Conservation (phyloP, 2,113 vertebrate genomes). For the Eidolon helvum region DNA sequence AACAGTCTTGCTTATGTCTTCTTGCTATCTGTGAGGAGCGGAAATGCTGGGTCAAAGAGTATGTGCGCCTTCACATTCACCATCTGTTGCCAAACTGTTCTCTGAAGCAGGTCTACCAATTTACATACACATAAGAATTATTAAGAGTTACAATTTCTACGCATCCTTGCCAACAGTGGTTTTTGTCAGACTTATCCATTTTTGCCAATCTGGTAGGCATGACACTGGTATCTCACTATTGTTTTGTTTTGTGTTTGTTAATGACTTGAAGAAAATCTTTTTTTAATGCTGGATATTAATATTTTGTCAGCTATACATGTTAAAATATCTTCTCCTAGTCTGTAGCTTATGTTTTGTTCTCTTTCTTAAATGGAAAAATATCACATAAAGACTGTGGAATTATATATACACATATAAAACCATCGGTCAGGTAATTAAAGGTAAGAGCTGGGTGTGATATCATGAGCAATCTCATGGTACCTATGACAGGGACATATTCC, state of each 20-base stretch:
- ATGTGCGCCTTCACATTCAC: neutral
- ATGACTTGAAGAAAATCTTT: neutral
- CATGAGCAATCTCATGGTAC: neutral
- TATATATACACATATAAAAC: neutral
- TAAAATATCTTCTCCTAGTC: neutral
- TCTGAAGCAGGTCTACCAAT: neutral
- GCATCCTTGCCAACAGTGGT: neutral
- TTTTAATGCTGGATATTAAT: neutral
- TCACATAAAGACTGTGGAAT: neutral
- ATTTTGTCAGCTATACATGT: neutral
- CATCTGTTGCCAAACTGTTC: neutral
- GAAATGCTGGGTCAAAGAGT: neutral
- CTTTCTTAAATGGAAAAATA: neutral
- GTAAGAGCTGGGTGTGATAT: neutral
- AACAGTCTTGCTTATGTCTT: neutral
- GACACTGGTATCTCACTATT: neutral
- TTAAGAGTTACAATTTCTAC: neutral
- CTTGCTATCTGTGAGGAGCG: neutral
- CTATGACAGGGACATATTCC: neutral
- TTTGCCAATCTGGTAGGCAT: neutral
- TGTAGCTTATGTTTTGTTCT: neutral
- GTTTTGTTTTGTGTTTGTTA: neutral
- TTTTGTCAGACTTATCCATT: neutral
- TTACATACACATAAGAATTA: neutral
- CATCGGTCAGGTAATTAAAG: neutral